Conservation (phyloP, 2,797 vertebrate species). For the Arnoldichthys spilopterus region DNA sequence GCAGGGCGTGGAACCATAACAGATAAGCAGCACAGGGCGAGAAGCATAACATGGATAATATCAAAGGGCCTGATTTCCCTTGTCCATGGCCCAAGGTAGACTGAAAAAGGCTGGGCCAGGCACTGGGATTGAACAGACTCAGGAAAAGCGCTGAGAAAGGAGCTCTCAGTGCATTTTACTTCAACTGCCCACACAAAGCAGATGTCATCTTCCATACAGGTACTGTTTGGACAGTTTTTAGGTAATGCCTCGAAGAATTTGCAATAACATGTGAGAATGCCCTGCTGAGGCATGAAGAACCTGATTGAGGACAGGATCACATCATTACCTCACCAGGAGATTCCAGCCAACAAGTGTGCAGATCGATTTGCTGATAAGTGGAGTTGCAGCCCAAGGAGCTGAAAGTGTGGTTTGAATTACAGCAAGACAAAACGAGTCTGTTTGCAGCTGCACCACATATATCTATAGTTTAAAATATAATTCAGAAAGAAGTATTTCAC, state of each 20-base stretch:
- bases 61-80: constrained; percentile 58
- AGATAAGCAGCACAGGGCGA: constrained; percentile 68
- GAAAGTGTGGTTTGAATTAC: constrained; percentile 58
- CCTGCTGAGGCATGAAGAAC: constrained; percentile 40
- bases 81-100: constrained; percentile 20
- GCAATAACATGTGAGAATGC: constrained; percentile 47
- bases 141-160: constrained; percentile 58
- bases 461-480: constrained; percentile 4
- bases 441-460: constrained; percentile 31
- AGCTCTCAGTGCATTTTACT: constrained; percentile 31
- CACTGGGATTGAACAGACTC: constrained; percentile 45
- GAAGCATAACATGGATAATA: constrained; percentile 60
- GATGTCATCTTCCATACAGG: constrained; percentile 53
- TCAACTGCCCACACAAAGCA: constrained; percentile 53
- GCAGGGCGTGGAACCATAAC: constrained; percentile 66
- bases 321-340: constrained; percentile 51
- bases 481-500: background rate
- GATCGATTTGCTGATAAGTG: constrained; percentile 51
- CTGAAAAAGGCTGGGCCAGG: constrained; percentile 12
- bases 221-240: constrained; percentile 55
- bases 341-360: constrained; percentile 30
- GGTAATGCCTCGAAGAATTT: constrained; percentile 56
- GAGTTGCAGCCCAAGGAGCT: constrained; percentile 20
- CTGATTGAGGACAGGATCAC: constrained; percentile 49
- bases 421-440: constrained; percentile 35